Conservation (phyloP, 2,797 vertebrate genomes). For the Xenops minutus region DNA sequence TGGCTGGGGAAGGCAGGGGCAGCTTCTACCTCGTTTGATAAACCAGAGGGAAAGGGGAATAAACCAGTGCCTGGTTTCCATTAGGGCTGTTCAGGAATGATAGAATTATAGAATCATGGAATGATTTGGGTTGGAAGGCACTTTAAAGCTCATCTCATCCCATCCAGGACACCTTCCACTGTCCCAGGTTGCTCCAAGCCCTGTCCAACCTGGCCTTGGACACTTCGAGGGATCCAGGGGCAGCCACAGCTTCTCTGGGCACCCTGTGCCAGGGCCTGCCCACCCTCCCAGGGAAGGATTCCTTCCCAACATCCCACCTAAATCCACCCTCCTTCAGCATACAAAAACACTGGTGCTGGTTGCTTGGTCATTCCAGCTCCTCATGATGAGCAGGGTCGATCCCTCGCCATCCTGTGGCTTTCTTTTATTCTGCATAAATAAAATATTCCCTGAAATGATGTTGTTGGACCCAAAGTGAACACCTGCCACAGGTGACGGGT, state of each 20-base stretch:
- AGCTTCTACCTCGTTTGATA: neutral
- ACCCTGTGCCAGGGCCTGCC: neutral
- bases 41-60: neutral
- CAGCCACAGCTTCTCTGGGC: neutral
- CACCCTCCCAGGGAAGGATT: neutral
- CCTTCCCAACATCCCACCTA: neutral
- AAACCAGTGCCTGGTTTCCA: neutral
- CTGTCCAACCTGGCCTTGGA: neutral
- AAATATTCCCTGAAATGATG: neutral
- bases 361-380: neutral
- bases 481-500: neutral
- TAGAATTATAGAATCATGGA: neutral
- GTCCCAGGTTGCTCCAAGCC: neutral
- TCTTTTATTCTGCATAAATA: neutral
- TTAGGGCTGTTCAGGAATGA: neutral
- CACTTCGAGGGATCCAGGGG: neutral
- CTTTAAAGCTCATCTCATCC: neutral
- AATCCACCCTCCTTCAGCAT: neutral
- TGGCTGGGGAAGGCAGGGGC: neutral
- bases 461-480: accelerated
- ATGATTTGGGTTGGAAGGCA: neutral
- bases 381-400: accelerated
- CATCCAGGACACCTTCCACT: neutral
- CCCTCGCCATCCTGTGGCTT: accelerated
- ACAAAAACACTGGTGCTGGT: accelerated